Evolutionary conservation across 2,888 invertebrate genomes (phyloP), one percentile per base, ranked within the genome.

Genomic region (Plagodis dolabraria): DNA sequence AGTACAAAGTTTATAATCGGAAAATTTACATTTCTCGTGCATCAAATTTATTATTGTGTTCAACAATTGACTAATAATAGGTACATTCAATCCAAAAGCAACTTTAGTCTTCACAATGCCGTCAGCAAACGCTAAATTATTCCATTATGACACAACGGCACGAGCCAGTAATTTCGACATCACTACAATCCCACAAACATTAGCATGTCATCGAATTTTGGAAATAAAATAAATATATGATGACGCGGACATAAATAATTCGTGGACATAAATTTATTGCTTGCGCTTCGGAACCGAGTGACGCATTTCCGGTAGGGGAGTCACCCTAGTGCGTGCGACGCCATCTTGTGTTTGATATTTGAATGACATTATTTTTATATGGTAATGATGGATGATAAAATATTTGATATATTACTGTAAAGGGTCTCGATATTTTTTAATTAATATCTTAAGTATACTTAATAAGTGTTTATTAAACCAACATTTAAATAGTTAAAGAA

Each of bases 321-420:
- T 65, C 83, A 85, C 89, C 89, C 90, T 81, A 82, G 74, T 63
- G 55, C 58, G 58, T 53, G 70, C 71, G 79, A 72, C 83, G 89
- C 89, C 89, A 89, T 89, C 80, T 88, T 89, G 79, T 72, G 79
- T 84, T 82, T 78, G 75, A 80, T 81, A 77, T 79, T 76, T 70
- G 72, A 81, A 83, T 65, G 53, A 54, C 65, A 58, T 69, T 64
- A 85, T 86, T 81, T 76, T 77, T 80, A 80, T 81, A 79, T 79
- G 75, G 71, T 73, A 75, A 76, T 78, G 59, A 63, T 53, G 54
- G 61, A 54, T 51, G 22, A 58, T 62, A 62, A 55, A 60, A 42
- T 46, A 57, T 57, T 56, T 51, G 54, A 53, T 56, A 57, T 57
- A 53, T 56, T 57, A 51, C 47, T 22, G 4, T 61, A 49, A 48